These are phyloP conservation scores for Lophotriccus pileatus DNA, from an alignment of 2,797 vertebrate genomes.

Conservation along the genomic window DNA sequence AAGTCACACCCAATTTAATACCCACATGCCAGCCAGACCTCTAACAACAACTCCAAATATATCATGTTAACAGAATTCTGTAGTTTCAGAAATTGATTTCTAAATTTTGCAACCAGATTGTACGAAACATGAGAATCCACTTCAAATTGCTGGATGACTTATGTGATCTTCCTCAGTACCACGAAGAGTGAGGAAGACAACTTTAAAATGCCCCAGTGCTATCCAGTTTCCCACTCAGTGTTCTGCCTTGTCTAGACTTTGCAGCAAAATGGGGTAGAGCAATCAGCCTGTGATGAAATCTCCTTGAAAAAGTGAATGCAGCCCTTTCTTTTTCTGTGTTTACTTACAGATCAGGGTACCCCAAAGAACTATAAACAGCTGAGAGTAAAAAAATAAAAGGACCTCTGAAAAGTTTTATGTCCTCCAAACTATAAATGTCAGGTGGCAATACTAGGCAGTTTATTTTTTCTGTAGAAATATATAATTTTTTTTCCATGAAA, in stretches of 20 bases:
- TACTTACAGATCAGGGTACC: constrained; percentile 35
- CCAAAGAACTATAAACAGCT: constrained; percentile 32
- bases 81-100: background rate
- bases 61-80: background rate
- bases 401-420: constrained; percentile 36
- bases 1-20: background rate
- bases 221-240: background rate
- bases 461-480: constrained; percentile 49
- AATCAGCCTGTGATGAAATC: constrained; percentile 31
- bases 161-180: background rate
- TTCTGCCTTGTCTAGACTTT: background rate
- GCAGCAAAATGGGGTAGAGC: constrained; percentile 26
- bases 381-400: constrained; percentile 51
- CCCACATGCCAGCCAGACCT: background rate
- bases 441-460: constrained; percentile 15
- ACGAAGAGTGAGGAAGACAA: background rate
- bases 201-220: background rate
- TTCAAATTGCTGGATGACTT: background rate
- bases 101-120: background rate
- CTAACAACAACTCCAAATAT: background rate
- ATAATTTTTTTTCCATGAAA: background rate
- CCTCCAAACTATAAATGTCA: constrained; percentile 39
- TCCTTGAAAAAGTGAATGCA: constrained; percentile 19
- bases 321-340: constrained; percentile 26
- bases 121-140: background rate